Evolutionary conservation across 2,888 invertebrate genomes (phyloP), one percentile per base, ranked within the genome.

Genomic region (Leucoma salicis): DNA sequence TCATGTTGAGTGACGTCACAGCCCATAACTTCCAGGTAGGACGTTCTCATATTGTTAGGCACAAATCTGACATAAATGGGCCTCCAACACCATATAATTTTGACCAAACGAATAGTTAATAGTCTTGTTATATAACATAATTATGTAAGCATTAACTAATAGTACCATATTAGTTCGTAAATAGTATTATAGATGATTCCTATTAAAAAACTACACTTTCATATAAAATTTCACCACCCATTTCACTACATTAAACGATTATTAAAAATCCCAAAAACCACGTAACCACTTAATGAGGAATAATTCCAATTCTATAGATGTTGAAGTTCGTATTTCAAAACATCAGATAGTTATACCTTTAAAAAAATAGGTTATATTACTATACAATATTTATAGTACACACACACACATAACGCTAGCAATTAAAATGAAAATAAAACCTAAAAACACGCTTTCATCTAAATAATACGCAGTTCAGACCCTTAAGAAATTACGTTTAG

Each of bases 371-470:
- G 10, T 21, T 21, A 21, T 8, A 21, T 29, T 29, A 29, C 10
- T 29, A 29, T 29, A 13, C 12, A 13, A 13, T 13, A 29, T 29
- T 29, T 8, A 29, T 29, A 7, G 29, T 13, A 29, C n/a, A n/a
- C n/a, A n/a, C n/a, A 2, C 11, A 27, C 4, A 11, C 13, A 12
- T 12, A 14, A 31, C 14, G 13, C 14, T 5, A 8, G 29, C 14
- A 31, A 31, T 14, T 31, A 31, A 31, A 31, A 31, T 4, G 7
- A 31, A 31, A 31, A 31, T 14, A 15, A 31, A 31, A 12, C n/a
- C 29, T 29, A 11, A 29, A 8, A 8, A 29, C 14, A n/a, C 29
- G 29, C 29, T 12, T 29, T 13, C 1, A 13, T 29, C 14, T 7
- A 29, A 29, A 29, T 12, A 29, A 29, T 13, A 29, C 13, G 13